phyloP scores from a whole-genome alignment of 2,888 invertebrate species.

The Agrenia bidenticulata region DNA sequence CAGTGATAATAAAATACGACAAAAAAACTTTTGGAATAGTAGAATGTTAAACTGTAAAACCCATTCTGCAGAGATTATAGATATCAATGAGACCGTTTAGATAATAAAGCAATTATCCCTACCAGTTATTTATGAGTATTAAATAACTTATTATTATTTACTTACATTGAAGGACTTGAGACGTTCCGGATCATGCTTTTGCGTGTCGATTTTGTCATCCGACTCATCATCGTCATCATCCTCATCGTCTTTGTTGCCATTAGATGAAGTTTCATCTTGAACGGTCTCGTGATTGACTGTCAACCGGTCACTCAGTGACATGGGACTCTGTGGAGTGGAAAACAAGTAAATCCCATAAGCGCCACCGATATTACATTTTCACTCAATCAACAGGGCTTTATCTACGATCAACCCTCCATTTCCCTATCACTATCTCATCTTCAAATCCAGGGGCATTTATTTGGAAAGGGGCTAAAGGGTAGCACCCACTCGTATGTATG shows the following conservation, averaged over 20 bases:
- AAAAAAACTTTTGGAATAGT: too few species aligned
- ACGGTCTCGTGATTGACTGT: slow-evolving; percentile 67
- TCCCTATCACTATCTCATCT: slow-evolving; percentile 4
- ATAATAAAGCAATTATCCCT: too few species aligned
- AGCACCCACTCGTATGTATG: slow-evolving; percentile 18
- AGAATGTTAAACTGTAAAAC: too few species aligned
- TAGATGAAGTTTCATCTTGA: slow-evolving; percentile 85
- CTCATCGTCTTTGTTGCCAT: slow-evolving; percentile 78
- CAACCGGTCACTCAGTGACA: slow-evolving; percentile 59
- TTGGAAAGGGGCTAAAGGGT: too few species aligned
- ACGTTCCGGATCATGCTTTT: slow-evolving; percentile 86
- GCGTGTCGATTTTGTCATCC: slow-evolving; percentile 86
- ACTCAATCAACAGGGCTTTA: slow-evolving; percentile 9
- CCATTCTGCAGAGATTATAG: too few species aligned
- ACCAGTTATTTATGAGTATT: too few species aligned
- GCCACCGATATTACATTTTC: slow-evolving; percentile 16
- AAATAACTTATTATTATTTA: too few species aligned
- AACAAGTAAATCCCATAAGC: slow-evolving; percentile 32
- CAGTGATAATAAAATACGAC: too few species aligned
- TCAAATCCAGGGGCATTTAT: too few species aligned
- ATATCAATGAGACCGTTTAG: too few species aligned
- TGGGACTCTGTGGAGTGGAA: slow-evolving; percentile 65
- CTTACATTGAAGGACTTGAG: slow-evolving; percentile 94
- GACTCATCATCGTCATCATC: slow-evolving; percentile 87
- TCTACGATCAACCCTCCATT: slow-evolving; percentile 2